Base-by-base conservation (phyloP, 2,888 invertebrate genomes). In the Polia nebulosa region DNA sequence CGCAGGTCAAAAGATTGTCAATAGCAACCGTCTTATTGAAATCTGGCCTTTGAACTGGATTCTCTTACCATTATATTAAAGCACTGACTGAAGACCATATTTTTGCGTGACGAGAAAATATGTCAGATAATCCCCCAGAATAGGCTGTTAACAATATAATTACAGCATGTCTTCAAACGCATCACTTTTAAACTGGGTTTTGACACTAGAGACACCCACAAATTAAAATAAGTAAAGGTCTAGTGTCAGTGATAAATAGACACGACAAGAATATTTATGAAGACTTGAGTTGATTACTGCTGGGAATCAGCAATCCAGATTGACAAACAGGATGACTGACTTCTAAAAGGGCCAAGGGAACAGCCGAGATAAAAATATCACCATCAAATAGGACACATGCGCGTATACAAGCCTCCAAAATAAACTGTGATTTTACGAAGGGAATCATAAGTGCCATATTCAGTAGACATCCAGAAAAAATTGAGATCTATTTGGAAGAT, bases 311-410 rank as follows among this genome's bases (percentile, higher is more conserved):
- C 55, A 58, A 55, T 67, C 41, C 51, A 71, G 53, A 69, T 74
- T 59, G 53, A 44, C 53, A 47, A 55, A 67, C 66, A 60, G 61
- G 61, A 47, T 64, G 52, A 75, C 55, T 80, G 75, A 64, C 78
- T 59, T 70, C 55, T 58, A 78, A 82, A 82, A 77, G 63, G 82
- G 78, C 57, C 82, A 81, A 77, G 71, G 77, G 61, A 61, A 74
- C 51, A 70, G 45, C 53, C 1, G 57, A 67, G 75, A 68, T 55
- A 61, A 69, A 81, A 78, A 82, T 82, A 78, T 47, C 62, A 44
- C 47, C 49, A 68, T 49, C 25, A 78, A 68, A 68, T 63, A 58
- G 65, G 29, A 47, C 62, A 61, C 45, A 61, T 39, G 52, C 27
- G 60, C 65, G 32, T 39, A 41, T 45, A 44, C 34, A 53, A 59